Evolutionary conservation across 1,140 invertebrate genomes (phyloP).

Genomic region (Euschistus heros): DNA sequence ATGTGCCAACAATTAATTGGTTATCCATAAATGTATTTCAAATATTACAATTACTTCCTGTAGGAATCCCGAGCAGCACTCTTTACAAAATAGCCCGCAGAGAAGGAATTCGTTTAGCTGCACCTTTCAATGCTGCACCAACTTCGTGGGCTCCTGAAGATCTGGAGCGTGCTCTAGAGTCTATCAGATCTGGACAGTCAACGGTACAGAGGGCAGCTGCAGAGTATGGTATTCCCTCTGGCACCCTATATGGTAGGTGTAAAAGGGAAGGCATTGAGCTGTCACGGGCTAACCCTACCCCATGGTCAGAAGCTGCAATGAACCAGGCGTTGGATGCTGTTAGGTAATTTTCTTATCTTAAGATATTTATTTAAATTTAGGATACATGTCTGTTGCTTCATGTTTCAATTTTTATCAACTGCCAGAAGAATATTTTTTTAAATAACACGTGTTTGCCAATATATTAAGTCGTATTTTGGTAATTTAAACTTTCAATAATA

Average conservation of each 20-base stretch:
- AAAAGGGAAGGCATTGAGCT: constrained; percentile 80
- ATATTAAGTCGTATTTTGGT: no score
- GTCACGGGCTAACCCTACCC: constrained; percentile 70
- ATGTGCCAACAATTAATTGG: no score
- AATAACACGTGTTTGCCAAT: no score
- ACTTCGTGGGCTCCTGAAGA: constrained; percentile 79
- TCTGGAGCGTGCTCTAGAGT: constrained; percentile 66
- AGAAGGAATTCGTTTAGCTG: constrained; percentile 74
- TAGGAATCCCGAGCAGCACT: constrained; percentile 74
- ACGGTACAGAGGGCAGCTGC: constrained; percentile 78
- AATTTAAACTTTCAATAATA: no score
- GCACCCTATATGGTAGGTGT: constrained; percentile 74
- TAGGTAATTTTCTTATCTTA: constrained; percentile 51
- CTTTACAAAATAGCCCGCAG: constrained; percentile 80
- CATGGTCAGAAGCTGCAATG: constrained; percentile 84
- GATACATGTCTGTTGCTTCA: no score
- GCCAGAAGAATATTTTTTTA: no score
- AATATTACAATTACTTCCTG: neutral
- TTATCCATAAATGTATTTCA: no score
- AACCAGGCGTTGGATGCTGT: constrained; percentile 77
- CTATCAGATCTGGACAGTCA: constrained; percentile 66
- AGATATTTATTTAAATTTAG: no score
- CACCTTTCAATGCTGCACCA: constrained; percentile 79
- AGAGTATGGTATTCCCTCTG: constrained; percentile 72
- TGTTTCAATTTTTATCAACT: no score